Evolutionary conservation across 1,140 invertebrate genomes (phyloP).

Genomic region (Drosophila pandora): DNA sequence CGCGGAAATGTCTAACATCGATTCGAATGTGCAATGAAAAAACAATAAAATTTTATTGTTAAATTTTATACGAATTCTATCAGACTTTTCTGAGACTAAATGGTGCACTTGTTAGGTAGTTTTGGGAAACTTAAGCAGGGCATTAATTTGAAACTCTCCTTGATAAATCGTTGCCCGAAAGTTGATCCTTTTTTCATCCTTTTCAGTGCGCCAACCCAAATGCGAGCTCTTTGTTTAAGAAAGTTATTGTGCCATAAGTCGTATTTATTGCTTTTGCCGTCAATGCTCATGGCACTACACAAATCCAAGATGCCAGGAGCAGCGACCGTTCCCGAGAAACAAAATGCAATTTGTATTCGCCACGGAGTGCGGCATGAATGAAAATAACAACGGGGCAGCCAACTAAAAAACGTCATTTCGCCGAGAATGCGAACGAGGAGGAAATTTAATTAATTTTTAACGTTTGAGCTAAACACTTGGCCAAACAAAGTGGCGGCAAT

Average conservation of each 20-base stretch:
- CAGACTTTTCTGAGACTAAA: neutral
- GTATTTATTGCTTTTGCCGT: constrained; percentile 40
- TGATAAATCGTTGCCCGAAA: neutral
- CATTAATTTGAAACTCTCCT: neutral
- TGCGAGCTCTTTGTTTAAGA: constrained; percentile 14
- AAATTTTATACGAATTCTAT: constrained; percentile 9
- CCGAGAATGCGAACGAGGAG: constrained; percentile 7
- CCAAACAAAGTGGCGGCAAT: constrained; percentile 26
- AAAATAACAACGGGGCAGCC: constrained; percentile 21
- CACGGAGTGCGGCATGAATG: constrained; percentile 17
- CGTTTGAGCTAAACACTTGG: constrained; percentile 61
- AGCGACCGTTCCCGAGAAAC: constrained; percentile 10
- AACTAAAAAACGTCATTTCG: constrained; percentile 44
- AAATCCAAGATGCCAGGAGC: constrained; percentile 28
- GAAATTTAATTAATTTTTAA: constrained; percentile 78
- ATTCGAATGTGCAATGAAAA: constrained; percentile 42
- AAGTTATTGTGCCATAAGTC: constrained; percentile 23
- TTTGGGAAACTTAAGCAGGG: neutral
- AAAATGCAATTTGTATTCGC: constrained; percentile 40
- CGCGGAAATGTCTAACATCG: constrained; percentile 40
- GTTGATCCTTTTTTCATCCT: neutral
- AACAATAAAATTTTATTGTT: constrained; percentile 38
- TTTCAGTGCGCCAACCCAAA: neutral
- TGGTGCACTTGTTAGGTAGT: neutral
- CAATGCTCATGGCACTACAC: constrained; percentile 45